These are phyloP conservation scores for Cyclophora albipunctata DNA, from an alignment of 2,888 invertebrate genomes.

Conservation along the genomic window DNA sequence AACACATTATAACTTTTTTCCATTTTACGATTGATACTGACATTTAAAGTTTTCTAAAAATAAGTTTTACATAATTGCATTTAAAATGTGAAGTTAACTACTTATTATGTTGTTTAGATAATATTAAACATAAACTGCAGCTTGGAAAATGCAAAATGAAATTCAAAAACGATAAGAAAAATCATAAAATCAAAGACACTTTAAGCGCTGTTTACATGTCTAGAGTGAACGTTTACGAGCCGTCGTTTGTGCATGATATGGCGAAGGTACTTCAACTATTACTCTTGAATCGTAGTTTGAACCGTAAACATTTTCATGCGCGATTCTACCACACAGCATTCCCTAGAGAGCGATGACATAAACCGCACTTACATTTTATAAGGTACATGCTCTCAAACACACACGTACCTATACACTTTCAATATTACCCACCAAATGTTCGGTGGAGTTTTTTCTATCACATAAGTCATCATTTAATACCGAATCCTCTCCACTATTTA, in stretches of 20 bases:
- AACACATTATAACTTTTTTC: conserved; percentile 1
- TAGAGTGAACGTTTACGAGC: conserved; percentile 12
- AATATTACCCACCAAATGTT: conserved; percentile 21
- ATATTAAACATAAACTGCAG: too few species aligned
- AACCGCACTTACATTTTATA: conserved; percentile 41
- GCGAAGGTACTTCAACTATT: conserved; percentile 33
- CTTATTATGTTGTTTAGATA: too few species aligned
- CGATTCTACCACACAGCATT: conserved; percentile 35
- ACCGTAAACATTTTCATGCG: conserved; percentile 43
- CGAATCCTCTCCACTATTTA: too few species aligned
- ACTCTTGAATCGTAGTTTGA: conserved; percentile 31
- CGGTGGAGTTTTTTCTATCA: neutral
- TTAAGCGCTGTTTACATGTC: conserved; percentile 6
- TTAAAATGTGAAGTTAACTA: too few species aligned
- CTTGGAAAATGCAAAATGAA: neutral
- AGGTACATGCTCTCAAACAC: conserved; percentile 27
- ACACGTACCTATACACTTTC: conserved; percentile 10
- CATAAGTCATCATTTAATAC: too few species aligned
- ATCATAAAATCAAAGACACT: conserved; percentile 13
- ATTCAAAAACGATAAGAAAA: conserved; percentile 8
- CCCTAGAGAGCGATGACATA: conserved; percentile 38
- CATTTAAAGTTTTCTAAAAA: neutral
- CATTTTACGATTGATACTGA: conserved; percentile 11
- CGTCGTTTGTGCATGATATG: conserved; percentile 25
- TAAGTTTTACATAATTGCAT: too few species aligned